Conservation (phyloP, 1,140 invertebrate genomes). For the Hycleus cichorii region DNA sequence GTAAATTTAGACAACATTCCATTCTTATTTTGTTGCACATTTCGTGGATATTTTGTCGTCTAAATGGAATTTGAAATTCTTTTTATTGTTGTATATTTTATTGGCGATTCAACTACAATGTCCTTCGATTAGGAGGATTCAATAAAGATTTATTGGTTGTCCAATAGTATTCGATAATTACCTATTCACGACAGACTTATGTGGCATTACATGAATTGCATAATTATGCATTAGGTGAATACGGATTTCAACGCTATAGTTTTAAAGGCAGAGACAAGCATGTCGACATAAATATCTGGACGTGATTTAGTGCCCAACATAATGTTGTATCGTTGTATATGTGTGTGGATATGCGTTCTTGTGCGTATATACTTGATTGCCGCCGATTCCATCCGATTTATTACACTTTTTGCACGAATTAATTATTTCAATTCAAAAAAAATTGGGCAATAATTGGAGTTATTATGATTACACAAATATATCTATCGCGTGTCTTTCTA, state of each 20-base stretch:
- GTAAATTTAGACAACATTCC: too few relatives aligned
- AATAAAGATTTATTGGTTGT: background rate
- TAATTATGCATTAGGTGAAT: slow-evolving; percentile 20
- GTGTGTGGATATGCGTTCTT: background rate
- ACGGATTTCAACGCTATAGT: slow-evolving; percentile 16
- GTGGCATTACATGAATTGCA: slow-evolving; percentile 20
- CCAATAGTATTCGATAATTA: slow-evolving; percentile 3
- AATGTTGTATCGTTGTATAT: background rate
- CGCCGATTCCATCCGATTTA: too few relatives aligned
- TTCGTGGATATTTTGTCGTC: too few relatives aligned
- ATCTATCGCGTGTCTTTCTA: background rate
- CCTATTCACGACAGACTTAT: slow-evolving; percentile 18
- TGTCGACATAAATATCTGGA: slow-evolving; percentile 12
- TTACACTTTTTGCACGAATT: too few relatives aligned
- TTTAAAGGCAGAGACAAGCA: slow-evolving; percentile 12
- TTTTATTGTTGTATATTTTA: too few relatives aligned
- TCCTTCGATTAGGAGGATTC: too few relatives aligned
- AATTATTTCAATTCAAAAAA: too few relatives aligned
- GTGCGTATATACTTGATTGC: background rate
- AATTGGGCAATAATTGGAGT: too few relatives aligned
- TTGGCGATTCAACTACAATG: too few relatives aligned
- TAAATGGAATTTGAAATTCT: too few relatives aligned
- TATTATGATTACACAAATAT: background rate
- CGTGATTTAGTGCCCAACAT: slow-evolving; percentile 13
- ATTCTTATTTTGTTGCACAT: too few relatives aligned